Base-by-base conservation (phyloP, 2,113 vertebrate species). In the Synchiropus splendidus region DNA sequence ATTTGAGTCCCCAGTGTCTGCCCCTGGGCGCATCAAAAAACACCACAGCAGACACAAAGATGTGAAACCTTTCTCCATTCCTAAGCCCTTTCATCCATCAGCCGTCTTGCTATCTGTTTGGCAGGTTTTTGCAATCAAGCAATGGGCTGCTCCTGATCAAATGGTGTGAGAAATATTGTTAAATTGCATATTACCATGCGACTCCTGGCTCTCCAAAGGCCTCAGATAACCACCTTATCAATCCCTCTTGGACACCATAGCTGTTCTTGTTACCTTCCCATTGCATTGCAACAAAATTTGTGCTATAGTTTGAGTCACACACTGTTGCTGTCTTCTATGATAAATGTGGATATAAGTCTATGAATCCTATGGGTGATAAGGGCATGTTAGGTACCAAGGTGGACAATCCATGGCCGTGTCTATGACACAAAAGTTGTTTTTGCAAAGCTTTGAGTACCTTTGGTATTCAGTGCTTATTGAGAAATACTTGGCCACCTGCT, bases 311-410 rank as follows among this genome's bases (percentile, higher is more conserved):
- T 27, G 21, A 8, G 8, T 27, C 21, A 27, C 54, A 54, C 36
- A 48, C 48, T 50, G 46, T 71, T 61, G 58, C 67, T 68, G 61
- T 72, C 53, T 58, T 67, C 77, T 65, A 70, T 66, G 54, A 67
- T 58, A 50, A 80, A 61, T 61, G 48, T 70, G 41, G 51, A 43
- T 42, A 32, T 70, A 41, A 55, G 38, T 42, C 38, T 44, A 44
- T 16, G 37, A 44, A 54, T 57, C 55, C 59, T 43, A 45, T 11
- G 54, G 48, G 57, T 12, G 47, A 15, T n/a, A n/a, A n/a, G n/a
- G n/a, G n/a, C n/a, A 27, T 5, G 21, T 27, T 27, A 27, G n/a
- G n/a, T n/a, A n/a, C n/a, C n/a, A n/a, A n/a, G n/a, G n/a, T n/a
- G n/a, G n/a, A n/a, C n/a, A n/a, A n/a, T n/a, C n/a, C n/a, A n/a